Conservation (phyloP, 2,797 vertebrate genomes). For the Urosaurus nigricauda region DNA sequence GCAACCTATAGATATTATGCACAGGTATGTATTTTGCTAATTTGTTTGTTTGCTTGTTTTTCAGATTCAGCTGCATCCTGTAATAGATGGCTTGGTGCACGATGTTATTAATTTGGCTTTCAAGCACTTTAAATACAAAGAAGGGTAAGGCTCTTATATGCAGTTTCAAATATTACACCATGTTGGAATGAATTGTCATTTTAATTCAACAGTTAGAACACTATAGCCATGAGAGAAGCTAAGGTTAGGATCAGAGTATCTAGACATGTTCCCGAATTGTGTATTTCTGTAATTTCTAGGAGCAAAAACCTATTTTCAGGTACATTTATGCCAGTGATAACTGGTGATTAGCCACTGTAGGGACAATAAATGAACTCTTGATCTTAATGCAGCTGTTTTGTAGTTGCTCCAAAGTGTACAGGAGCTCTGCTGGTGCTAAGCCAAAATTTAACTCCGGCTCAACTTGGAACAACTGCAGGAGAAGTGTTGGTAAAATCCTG, state of each 20-base stretch:
- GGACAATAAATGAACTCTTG: too few species aligned
- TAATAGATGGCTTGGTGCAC: slow-evolving; percentile 95
- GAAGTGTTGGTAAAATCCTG: too few species aligned
- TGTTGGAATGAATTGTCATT: background rate
- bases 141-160: slow-evolving; percentile 85
- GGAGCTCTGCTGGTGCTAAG: too few species aligned
- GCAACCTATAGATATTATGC: background rate
- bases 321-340: background rate
- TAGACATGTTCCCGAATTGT: background rate
- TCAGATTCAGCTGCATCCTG: slow-evolving; percentile 98
- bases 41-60: slow-evolving; percentile 58
- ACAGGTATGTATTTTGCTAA: background rate
- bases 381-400: too few species aligned
- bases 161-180: background rate
- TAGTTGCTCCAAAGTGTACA: too few species aligned
- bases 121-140: slow-evolving; percentile 99
- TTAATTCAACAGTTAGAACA: background rate
- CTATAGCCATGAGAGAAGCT: background rate
- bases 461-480: too few species aligned
- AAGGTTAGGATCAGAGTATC: background rate
- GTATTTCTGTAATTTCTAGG: background rate
- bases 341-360: too few species aligned
- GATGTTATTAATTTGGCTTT: slow-evolving; percentile 98
- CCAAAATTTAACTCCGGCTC: too few species aligned
- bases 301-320: background rate